Evolutionary conservation across 2,797 vertebrate species (phyloP).

Genomic region (Clarias pachynema): DNA sequence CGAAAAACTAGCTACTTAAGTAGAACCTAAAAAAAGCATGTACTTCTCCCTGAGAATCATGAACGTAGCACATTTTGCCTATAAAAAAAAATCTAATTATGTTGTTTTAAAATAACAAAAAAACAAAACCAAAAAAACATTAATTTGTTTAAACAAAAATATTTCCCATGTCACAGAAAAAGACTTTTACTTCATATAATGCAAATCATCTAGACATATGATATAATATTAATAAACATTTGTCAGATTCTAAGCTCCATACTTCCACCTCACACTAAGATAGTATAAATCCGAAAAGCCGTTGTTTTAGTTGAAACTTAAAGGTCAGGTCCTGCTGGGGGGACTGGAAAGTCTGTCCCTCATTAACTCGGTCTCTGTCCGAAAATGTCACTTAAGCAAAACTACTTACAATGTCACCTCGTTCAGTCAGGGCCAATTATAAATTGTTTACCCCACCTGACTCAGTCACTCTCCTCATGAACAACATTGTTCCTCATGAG

Average conservation of each 20-base stretch:
- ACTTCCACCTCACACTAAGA: slow-evolving; percentile 63
- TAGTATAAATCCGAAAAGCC: slow-evolving; percentile 75
- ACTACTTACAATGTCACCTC: slow-evolving; percentile 58
- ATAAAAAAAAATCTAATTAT: no score
- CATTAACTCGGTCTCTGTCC: slow-evolving; percentile 71
- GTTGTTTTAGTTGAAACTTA: slow-evolving; percentile 71
- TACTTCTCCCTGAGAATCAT: background rate
- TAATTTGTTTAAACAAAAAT: no score
- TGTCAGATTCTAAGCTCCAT: background rate
- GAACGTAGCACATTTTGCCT: background rate
- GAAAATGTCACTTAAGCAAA: slow-evolving; percentile 76
- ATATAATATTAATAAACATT: background rate
- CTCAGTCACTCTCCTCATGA: slow-evolving; percentile 1
- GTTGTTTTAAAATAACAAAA: background rate
- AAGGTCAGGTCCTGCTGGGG: slow-evolving; percentile 75
- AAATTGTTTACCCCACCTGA: slow-evolving; percentile 63
- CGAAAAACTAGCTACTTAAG: background rate
- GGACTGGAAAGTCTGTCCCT: slow-evolving; percentile 64
- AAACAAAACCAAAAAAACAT: no score
- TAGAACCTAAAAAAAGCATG: background rate
- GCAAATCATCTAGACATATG: background rate
- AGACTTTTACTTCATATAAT: background rate
- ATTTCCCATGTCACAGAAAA: no score
- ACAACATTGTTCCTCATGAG: background rate
- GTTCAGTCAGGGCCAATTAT: slow-evolving; percentile 70